These are phyloP conservation scores for Apis cerana DNA, from an alignment of 1,140 invertebrate genomes.

Conservation along the genomic window DNA sequence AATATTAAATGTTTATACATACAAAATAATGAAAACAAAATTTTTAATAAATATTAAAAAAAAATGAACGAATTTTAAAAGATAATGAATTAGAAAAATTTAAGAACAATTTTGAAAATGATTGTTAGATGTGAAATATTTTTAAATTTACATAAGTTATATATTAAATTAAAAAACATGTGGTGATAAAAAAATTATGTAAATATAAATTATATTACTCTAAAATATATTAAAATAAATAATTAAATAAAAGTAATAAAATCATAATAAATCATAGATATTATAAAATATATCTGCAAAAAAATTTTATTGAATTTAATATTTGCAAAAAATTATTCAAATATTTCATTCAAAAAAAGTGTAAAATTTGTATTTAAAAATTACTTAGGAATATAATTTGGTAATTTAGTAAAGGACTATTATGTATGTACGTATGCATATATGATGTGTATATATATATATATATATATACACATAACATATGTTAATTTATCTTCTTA, in stretches of 20 bases:
- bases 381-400: slow-evolving; percentile 9
- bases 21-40: slow-evolving; percentile 15
- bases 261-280: not conserved
- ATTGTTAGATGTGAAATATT: not conserved
- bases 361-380: slow-evolving; percentile 28
- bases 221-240: not conserved
- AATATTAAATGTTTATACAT: slow-evolving; percentile 29
- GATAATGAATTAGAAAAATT: not conserved
- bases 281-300: not conserved
- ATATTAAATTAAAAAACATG: not conserved
- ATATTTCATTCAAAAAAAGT: not conserved
- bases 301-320: slow-evolving; percentile 22
- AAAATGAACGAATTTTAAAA: not conserved
- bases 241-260: not conserved
- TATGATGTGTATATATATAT: too few species aligned
- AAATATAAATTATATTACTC: not conserved
- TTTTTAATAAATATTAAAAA: slow-evolving; percentile 11
- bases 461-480: too few species aligned
- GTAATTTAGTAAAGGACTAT: slow-evolving; percentile 3
- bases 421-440: not conserved
- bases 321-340: not conserved
- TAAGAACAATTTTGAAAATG: slow-evolving; percentile 14
- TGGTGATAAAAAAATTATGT: not conserved
- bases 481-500: not conserved
- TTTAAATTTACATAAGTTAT: slow-evolving; percentile 30